Evolutionary conservation across 2,888 invertebrate species (phyloP), one percentile per base, ranked within the genome.

Genomic region (Ganaspis brasiliensis): DNA sequence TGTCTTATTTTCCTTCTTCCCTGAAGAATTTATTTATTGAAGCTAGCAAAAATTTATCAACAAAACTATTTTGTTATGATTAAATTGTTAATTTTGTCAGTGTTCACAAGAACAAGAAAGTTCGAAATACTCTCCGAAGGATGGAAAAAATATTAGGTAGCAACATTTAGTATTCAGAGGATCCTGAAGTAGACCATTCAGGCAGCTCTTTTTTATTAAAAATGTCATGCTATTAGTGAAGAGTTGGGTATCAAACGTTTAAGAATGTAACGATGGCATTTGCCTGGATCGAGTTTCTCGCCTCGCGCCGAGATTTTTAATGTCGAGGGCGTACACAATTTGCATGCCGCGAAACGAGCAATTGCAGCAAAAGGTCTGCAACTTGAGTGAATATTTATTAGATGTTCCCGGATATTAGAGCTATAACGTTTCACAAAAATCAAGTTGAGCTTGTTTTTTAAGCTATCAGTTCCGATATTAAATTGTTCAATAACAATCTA

Each of bases 61-160:
- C n/a, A n/a, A n/a, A n/a, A n/a, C n/a, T n/a, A n/a, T n/a, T n/a
- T n/a, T n/a, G n/a, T n/a, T n/a, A n/a, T n/a, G n/a, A n/a, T n/a
- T n/a, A n/a, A 67, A 49, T 77, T 61, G 70, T 26, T 77, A 75
- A 71, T 76, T 74, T 57, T 80, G 73, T 74, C 55, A 67, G 73
- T 31, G 16, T 72, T 75, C 75, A 79, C 35, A 75, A 76, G 61
- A 73, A 73, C 74, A 75, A 73, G 78, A 73, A 74, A 81, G 76
- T 80, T 83, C 79, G 72, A 82, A 81, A 76, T 76, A 78, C 78
- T 80, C 77, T 78, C 19, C 16, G 8, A 49, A 19, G 80, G 82
- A 81, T 81, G 79, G 74, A 74, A 81, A 75, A 72, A 59, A 80
- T 81, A 82, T 78, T 80, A 76, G 71, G 40, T 63, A 79, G 73